Percentiles rank a stretch among this genome's conserved stretches.
Conservation (phyloP, 2,113 vertebrate genomes). For the Cyrtonyx montezumae region DNA sequence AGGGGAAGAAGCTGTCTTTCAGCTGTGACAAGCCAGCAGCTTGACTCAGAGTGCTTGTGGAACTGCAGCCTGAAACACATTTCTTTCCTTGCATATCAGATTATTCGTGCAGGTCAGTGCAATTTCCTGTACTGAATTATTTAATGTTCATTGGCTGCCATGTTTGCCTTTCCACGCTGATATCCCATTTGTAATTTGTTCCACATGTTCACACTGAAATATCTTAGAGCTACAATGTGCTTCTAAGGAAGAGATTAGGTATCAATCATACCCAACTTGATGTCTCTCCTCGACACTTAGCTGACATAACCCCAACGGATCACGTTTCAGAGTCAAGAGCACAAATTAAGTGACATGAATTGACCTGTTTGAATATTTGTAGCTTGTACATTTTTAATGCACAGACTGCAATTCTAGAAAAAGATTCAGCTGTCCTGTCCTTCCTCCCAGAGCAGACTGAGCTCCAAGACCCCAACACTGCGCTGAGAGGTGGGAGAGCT, state of each 20-base stretch:
- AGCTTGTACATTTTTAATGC: background rate
- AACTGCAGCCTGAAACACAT: background rate
- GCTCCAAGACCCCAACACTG: background rate
- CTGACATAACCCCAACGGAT: background rate
- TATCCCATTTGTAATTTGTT: background rate
- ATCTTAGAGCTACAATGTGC: background rate
- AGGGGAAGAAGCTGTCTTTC: background rate
- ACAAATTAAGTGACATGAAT: background rate
- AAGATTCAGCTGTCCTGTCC: background rate
- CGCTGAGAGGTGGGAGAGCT: background rate
- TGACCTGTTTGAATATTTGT: background rate
- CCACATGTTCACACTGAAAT: background rate
- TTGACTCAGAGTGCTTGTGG: background rate
- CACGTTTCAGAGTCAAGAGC: background rate
- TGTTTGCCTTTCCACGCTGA: background rate
- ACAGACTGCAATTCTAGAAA: background rate
- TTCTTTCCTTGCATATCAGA: background rate
- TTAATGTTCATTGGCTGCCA: background rate
- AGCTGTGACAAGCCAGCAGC: fast-evolving
- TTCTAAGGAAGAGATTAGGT: background rate
- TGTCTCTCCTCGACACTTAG: background rate
- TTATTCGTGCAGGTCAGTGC: background rate
- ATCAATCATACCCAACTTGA: background rate
- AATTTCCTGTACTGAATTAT: background rate
- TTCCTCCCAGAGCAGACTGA: background rate